Evolutionary conservation across 2,113 vertebrate genomes (phyloP).

Genomic region (Sitta europaea): DNA sequence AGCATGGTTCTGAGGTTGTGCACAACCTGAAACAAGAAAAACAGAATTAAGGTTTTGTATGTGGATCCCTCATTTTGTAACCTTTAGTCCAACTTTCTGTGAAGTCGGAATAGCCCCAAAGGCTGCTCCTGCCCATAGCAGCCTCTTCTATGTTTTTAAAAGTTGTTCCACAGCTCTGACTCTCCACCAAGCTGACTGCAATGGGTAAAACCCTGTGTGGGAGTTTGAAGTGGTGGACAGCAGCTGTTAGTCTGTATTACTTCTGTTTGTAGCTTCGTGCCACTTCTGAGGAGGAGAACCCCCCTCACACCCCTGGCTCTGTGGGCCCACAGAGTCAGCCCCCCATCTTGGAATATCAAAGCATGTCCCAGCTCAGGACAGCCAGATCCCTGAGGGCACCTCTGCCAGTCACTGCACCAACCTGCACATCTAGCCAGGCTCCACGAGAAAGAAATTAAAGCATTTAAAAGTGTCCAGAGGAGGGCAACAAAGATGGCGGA

Average conservation of each 20-base stretch:
- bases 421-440: background rate
- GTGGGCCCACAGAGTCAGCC: accelerated
- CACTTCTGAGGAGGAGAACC: background rate
- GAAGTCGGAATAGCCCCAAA: background rate
- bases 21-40: background rate
- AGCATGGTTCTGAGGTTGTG: background rate
- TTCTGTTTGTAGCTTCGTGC: background rate
- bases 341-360: background rate
- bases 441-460: background rate
- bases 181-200: background rate
- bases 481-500: background rate
- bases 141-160: background rate
- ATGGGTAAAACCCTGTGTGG: background rate
- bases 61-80: background rate
- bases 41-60: background rate
- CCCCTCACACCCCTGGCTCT: background rate
- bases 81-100: background rate
- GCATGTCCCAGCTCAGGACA: background rate
- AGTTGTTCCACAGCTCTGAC: background rate
- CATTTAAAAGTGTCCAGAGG: accelerated
- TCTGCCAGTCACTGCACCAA: background rate
- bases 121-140: accelerated
- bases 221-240: background rate
- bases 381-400: background rate
- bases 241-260: accelerated